Evolutionary conservation across 2,797 vertebrate genomes (phyloP).

Genomic region (Pangasius macronema): DNA sequence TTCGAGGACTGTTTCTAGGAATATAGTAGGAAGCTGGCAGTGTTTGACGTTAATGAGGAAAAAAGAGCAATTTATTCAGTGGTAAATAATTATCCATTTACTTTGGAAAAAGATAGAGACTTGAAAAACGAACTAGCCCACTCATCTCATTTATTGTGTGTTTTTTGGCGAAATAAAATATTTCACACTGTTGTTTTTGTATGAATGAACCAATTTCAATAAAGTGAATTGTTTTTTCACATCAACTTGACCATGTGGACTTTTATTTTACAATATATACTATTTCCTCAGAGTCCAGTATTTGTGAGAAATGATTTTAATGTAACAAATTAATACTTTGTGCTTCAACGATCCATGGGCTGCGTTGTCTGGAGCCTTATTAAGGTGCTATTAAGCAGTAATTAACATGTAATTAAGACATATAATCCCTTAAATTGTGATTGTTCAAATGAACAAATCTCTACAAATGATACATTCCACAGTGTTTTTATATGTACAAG

Average conservation of each 20-base stretch:
- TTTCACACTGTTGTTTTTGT: conserved; percentile 21
- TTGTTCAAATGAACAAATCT: background rate
- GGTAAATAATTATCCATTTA: conserved; percentile 25
- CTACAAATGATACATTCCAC: background rate
- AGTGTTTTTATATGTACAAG: background rate
- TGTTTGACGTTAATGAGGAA: conserved; percentile 4
- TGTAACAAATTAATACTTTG: no score
- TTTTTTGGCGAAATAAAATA: background rate
- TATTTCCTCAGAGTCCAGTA: background rate
- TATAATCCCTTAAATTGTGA: no score
- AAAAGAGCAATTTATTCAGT: conserved; percentile 14
- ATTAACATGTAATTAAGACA: conserved; percentile 13
- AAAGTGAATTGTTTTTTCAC: conserved; percentile 30
- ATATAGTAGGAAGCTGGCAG: conserved; percentile 1
- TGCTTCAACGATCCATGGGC: background rate
- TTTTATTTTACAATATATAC: conserved; percentile 20
- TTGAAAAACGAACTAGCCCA: background rate
- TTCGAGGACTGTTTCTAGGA: conserved; percentile 13
- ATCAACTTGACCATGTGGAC: conserved; percentile 22
- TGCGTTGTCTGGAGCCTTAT: background rate
- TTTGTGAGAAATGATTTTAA: background rate
- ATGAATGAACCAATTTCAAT: conserved; percentile 37
- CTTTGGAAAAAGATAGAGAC: conserved; percentile 10
- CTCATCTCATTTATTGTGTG: background rate
- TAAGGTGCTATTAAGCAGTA: conserved; percentile 17